phyloP scores from a whole-genome alignment of 1,140 invertebrate genomes.

The Drosophila orosa region DNA sequence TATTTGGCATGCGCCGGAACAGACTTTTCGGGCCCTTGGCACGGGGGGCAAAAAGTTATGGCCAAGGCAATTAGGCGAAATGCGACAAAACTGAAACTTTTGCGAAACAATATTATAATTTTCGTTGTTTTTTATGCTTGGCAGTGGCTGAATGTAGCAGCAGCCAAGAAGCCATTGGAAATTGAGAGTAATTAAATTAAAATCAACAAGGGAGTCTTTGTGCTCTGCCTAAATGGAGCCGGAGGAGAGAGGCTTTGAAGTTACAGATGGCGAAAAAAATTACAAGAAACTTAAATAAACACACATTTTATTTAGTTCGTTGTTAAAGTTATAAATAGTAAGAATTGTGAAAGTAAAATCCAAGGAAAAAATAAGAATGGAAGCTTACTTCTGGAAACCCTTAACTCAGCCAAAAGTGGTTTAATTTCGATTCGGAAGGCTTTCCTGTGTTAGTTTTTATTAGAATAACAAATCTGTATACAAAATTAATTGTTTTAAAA shows the following conservation, averaged over 20 bases:
- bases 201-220: constrained; percentile 73
- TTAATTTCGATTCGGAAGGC: no score
- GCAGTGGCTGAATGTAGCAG: constrained; percentile 4
- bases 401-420: no score
- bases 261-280: neutral
- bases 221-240: constrained; percentile 9
- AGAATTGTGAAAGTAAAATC: no score
- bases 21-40: constrained; percentile 16
- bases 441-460: no score
- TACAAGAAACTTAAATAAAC: neutral
- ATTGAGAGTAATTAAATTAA: constrained; percentile 80
- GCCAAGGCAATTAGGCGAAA: constrained; percentile 57
- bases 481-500: no score
- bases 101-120: constrained; percentile 67
- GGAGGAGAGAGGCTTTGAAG: neutral
- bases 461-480: no score
- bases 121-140: constrained; percentile 1
- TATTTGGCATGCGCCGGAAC: constrained; percentile 55
- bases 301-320: no score
- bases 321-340: neutral
- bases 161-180: constrained; percentile 50
- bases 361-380: no score
- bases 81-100: constrained; percentile 69
- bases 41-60: constrained; percentile 52
- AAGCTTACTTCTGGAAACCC: no score